Percentiles rank a stretch among this genome's conserved stretches.
Evolutionary conservation across 2,113 vertebrate species (phyloP).

Genomic region (Hydropotes inermis): DNA sequence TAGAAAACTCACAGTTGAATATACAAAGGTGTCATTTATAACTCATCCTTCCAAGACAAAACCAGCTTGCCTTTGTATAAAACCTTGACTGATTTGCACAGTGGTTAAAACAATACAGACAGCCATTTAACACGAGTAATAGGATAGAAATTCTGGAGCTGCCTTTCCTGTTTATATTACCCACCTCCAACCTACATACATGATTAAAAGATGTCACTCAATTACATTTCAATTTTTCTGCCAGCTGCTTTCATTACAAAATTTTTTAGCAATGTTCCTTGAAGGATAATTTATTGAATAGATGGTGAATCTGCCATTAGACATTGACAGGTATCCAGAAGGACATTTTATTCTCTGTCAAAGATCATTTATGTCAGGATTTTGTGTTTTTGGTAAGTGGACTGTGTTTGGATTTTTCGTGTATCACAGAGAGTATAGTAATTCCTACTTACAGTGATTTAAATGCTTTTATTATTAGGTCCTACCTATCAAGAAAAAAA

Average conservation of each 20-base stretch:
- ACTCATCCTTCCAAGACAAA: conserved; percentile 11
- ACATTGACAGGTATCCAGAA: conserved; percentile 45
- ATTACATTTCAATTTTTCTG: conserved; percentile 62
- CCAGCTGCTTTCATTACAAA: conserved; percentile 54
- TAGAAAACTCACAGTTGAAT: not conserved
- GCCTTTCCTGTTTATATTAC: not conserved
- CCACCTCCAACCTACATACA: not conserved
- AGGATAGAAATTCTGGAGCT: not conserved
- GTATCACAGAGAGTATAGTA: not conserved
- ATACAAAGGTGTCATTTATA: conserved; percentile 17
- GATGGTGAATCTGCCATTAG: conserved; percentile 45
- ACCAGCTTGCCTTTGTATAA: not conserved
- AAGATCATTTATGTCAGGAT: conserved; percentile 39
- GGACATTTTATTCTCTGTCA: conserved; percentile 23
- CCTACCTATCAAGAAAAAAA: conserved; percentile 4
- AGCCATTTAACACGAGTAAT: not conserved
- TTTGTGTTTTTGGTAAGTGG: conserved; percentile 33
- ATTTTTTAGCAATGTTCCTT: conserved; percentile 20
- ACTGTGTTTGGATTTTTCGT: not conserved
- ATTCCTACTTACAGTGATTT: conserved; percentile 38
- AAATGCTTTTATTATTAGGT: conserved; percentile 48
- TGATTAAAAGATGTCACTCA: conserved; percentile 67
- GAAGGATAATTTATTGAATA: conserved; percentile 52
- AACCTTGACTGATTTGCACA: not conserved
- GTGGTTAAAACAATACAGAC: not conserved